A percentile compares a stretch with the other conserved stretches of the same genome.
Evolutionary conservation across 2,113 vertebrate species (phyloP).

Genomic region (Caracal caracal): DNA sequence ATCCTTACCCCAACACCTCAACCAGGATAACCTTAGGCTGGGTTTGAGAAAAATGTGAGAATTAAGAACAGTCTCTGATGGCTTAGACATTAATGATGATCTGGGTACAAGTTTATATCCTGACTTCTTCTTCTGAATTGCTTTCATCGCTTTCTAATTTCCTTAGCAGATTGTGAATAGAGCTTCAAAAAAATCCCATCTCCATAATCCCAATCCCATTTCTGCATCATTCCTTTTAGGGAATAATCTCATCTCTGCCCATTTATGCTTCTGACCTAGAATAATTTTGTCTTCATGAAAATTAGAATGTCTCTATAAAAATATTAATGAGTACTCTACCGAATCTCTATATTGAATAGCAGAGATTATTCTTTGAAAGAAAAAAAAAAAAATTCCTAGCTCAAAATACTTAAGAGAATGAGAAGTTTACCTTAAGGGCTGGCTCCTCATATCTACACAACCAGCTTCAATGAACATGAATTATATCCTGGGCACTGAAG

Average conservation of each 20-base stretch:
- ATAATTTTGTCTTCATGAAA: conserved; percentile 24
- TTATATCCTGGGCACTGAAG: neutral
- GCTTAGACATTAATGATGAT: neutral
- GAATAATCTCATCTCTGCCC: neutral
- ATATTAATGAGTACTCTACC: neutral
- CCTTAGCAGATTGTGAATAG: neutral
- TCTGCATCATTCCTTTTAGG: neutral
- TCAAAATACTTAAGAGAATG: neutral
- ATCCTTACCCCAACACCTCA: neutral
- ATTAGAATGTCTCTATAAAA: conserved; percentile 16
- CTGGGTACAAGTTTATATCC: neutral
- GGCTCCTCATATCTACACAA: neutral
- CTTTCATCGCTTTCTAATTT: neutral
- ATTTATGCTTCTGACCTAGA: neutral
- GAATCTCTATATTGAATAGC: neutral
- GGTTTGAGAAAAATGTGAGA: neutral
- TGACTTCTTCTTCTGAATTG: neutral
- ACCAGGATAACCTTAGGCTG: neutral
- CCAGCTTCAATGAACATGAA: neutral
- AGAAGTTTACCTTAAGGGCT: neutral
- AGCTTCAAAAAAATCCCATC: neutral
- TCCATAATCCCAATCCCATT: neutral
- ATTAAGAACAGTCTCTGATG: neutral
- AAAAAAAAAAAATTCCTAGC: neutral
- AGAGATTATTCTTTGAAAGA: neutral